These are phyloP conservation scores for Alviniconcha strummeri DNA, from an alignment of 2,888 invertebrate genomes.

Conservation along the genomic window DNA sequence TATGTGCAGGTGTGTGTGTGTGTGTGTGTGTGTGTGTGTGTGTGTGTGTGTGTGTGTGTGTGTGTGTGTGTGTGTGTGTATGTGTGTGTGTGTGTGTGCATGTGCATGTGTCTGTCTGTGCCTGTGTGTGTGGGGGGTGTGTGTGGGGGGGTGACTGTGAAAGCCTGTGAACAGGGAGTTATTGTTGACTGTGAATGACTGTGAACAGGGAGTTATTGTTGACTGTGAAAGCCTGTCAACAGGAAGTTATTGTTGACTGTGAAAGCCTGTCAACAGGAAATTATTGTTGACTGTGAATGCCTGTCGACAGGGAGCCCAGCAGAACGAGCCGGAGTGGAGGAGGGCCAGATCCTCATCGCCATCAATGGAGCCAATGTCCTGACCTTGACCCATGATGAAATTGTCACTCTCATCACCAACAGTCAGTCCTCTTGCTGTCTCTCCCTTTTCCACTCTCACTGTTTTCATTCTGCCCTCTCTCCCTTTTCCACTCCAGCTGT, in stretches of 20 bases:
- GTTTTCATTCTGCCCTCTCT: too few species aligned
- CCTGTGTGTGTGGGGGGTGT: too few species aligned
- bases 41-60: neutral
- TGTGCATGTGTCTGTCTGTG: neutral
- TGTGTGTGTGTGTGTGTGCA: conserved; percentile 6
- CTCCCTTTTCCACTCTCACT: too few species aligned
- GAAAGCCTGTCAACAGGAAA: too few species aligned
- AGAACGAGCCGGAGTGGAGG: conserved; percentile 91
- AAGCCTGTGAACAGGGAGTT: too few species aligned
- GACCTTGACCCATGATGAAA: conserved; percentile 94
- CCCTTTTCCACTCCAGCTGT: too few species aligned
- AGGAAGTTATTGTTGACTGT: too few species aligned
- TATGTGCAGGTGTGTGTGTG: neutral
- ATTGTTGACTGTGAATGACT: too few species aligned
- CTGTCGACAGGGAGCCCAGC: conserved; percentile 84
- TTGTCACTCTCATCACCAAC: conserved; percentile 92
- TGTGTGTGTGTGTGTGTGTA: neutral
- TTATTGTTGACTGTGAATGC: too few species aligned
- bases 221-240: too few species aligned
- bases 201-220: too few species aligned
- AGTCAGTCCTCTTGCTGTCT: conserved; percentile 75
- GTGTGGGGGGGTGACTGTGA: too few species aligned
- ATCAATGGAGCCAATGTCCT: conserved; percentile 93
- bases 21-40: neutral
- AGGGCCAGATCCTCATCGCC: conserved; percentile 94